These are phyloP conservation scores for Gallinago undulata DNA, from an alignment of 2,113 vertebrate genomes.

Conservation along the genomic window DNA sequence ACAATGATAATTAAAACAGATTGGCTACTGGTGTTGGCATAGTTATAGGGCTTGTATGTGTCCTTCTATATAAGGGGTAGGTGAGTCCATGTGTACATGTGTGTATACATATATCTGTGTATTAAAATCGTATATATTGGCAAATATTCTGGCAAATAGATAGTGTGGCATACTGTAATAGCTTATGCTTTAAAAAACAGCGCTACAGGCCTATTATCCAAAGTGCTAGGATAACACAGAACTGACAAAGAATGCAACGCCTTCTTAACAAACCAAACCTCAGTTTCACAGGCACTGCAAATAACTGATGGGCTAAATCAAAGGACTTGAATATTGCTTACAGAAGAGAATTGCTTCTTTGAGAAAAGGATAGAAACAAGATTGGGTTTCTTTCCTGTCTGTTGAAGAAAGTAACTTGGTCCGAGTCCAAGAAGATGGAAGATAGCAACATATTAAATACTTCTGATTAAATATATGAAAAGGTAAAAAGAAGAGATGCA, in stretches of 20 bases:
- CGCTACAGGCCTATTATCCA: fast-evolving
- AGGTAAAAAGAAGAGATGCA: neutral
- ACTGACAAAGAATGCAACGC: neutral
- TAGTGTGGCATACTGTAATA: neutral
- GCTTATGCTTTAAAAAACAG: neutral
- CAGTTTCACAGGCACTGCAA: neutral
- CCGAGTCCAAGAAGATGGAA: neutral
- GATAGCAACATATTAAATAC: neutral
- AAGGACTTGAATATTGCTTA: neutral
- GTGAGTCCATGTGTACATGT: neutral
- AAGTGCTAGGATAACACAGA: neutral
- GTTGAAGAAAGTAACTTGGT: neutral
- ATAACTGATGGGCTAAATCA: neutral
- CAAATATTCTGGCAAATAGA: neutral
- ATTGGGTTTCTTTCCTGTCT: neutral
- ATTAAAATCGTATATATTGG: neutral
- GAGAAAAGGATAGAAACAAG: neutral
- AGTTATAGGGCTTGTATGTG: neutral
- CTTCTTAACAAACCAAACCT: neutral
- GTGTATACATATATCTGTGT: neutral
- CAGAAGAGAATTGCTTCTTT: neutral
- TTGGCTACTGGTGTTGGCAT: neutral
- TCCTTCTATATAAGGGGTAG: neutral
- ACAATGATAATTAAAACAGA: neutral
- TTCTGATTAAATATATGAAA: neutral